Evolutionary conservation across 2,888 invertebrate species (phyloP).

Genomic region (Deilephila porcellus): DNA sequence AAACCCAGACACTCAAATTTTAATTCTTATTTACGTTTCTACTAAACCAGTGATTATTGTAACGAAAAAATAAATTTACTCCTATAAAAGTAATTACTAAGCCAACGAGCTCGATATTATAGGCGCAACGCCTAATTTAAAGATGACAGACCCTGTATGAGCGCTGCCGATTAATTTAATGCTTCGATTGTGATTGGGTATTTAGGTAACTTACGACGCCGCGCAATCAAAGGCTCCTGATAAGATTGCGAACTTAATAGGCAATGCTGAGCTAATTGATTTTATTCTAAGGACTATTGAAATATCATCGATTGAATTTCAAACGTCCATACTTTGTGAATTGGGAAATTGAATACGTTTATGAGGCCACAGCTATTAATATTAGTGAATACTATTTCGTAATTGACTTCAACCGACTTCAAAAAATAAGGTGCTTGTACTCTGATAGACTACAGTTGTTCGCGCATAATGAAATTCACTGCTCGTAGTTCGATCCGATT

Average conservation of each 20-base stretch:
- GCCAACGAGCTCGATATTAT: conserved; percentile 40
- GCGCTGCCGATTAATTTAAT: conserved; percentile 39
- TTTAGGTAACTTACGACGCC: conserved; percentile 53
- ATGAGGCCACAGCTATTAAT: neutral
- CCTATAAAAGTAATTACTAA: neutral
- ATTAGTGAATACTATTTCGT: conserved; percentile 4
- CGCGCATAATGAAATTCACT: no score
- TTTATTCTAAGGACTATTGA: conserved; percentile 39
- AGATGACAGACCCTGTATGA: conserved; percentile 40
- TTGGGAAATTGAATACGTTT: conserved; percentile 14
- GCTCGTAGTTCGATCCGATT: no score
- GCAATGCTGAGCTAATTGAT: conserved; percentile 43
- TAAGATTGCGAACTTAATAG: conserved; percentile 44
- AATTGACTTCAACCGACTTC: no score
- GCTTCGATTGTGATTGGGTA: conserved; percentile 38
- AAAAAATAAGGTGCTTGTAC: no score
- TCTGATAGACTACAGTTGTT: no score
- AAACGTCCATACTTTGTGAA: conserved; percentile 7
- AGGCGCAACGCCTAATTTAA: conserved; percentile 43
- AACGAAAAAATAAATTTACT: no score
- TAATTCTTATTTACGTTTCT: no score
- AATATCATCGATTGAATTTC: conserved; percentile 27
- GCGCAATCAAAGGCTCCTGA: conserved; percentile 49
- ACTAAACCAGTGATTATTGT: no score
- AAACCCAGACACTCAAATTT: no score